phyloP scores from a whole-genome alignment of 2,888 invertebrate genomes.

The Stratiomys singularior region DNA sequence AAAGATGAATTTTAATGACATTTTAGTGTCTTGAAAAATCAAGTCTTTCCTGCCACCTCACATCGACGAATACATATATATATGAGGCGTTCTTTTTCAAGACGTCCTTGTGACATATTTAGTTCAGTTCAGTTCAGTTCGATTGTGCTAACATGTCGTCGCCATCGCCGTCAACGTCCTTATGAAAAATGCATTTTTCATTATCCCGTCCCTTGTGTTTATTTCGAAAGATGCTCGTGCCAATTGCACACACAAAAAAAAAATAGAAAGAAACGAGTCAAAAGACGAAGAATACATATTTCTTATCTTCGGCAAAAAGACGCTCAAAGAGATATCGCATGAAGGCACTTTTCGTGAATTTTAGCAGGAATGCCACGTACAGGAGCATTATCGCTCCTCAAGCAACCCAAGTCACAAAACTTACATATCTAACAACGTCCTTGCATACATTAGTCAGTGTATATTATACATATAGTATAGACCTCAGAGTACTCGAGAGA shows the following conservation, averaged over 20 bases:
- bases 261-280: not conserved
- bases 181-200: conserved; percentile 47
- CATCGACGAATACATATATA: not conserved
- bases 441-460: too few species aligned
- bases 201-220: conserved; percentile 40
- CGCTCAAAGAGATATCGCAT: conserved; percentile 24
- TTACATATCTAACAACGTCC: too few species aligned
- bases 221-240: conserved; percentile 1
- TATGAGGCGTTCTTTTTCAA: not conserved
- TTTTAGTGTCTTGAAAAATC: conserved; percentile 22
- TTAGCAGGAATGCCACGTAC: too few species aligned
- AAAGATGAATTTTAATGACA: conserved; percentile 32
- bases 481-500: not conserved
- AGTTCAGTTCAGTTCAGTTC: conserved; percentile 19
- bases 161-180: not conserved
- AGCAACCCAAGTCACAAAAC: too few species aligned
- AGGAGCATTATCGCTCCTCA: too few species aligned
- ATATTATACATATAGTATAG: not conserved
- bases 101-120: conserved; percentile 18
- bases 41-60: not conserved
- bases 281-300: conserved; percentile 15
- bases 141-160: conserved; percentile 17
- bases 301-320: conserved; percentile 29
- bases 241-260: conserved; percentile 18
- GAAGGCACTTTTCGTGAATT: not conserved